Percentiles rank a stretch among this genome's conserved stretches.
Evolutionary conservation across 2,113 vertebrate species (phyloP).

Genomic region (Cavia porcellus): DNA sequence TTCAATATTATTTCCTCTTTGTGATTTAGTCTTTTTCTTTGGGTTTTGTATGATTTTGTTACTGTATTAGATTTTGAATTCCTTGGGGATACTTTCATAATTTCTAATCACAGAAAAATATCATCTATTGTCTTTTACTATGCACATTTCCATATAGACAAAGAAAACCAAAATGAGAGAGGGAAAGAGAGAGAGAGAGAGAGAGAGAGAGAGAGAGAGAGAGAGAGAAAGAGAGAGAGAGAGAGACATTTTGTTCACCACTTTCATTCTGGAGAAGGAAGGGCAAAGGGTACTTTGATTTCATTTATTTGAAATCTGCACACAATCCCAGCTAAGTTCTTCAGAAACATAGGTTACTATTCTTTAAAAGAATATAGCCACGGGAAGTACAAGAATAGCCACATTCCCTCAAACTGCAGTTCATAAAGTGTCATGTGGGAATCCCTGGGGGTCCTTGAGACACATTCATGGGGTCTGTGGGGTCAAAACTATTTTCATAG

Average conservation of each 20-base stretch:
- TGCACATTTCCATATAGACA: not conserved
- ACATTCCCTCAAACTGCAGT: not conserved
- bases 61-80: not conserved
- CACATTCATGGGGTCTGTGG: not conserved
- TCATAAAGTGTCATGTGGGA: not conserved
- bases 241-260: not conserved
- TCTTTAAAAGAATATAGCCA: conserved; percentile 56
- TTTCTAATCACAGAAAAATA: not conserved
- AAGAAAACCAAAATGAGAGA: conserved; percentile 1
- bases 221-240: not conserved
- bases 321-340: conserved; percentile 50
- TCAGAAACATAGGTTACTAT: conserved; percentile 36
- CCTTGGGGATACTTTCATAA: not conserved
- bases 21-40: not conserved
- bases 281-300: conserved; percentile 34
- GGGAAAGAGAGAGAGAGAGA: not conserved
- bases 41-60: not conserved
- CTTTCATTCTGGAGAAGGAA: conserved; percentile 60
- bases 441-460: not conserved
- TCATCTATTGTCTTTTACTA: not conserved
- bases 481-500: conserved; percentile 61
- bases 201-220: not conserved
- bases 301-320: conserved; percentile 65
- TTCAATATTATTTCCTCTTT: not conserved
- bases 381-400: conserved; percentile 46